phyloP scores from a whole-genome alignment of 1,140 invertebrate genomes.

The Zaprionus inermis region DNA sequence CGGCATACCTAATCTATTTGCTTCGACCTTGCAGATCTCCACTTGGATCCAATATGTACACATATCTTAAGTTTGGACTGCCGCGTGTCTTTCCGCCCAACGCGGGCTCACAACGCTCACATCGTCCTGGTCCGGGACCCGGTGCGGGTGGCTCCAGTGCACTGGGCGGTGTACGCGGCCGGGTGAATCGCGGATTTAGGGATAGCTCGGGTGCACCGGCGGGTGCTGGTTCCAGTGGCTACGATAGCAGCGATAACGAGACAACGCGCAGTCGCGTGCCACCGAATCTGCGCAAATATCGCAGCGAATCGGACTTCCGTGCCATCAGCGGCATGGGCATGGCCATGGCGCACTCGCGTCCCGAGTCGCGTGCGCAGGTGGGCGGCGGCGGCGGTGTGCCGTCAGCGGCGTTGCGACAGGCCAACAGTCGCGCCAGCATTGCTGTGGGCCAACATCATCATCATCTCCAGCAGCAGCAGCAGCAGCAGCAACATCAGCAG shows the following conservation, averaged over 20 bases:
- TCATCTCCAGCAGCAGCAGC: conserved; percentile 56
- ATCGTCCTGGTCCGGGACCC: conserved; percentile 83
- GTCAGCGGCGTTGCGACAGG: conserved; percentile 72
- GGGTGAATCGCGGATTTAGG: conserved; percentile 79
- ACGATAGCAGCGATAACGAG: conserved; percentile 92
- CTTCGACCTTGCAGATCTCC: conserved; percentile 87
- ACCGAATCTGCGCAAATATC: conserved; percentile 88
- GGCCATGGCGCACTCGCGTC: conserved; percentile 75
- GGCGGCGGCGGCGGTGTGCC: conserved; percentile 52
- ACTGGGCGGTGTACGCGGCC: conserved; percentile 79
- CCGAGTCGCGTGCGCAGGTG: conserved; percentile 72
- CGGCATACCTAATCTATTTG: background rate
- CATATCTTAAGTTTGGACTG: conserved; percentile 96
- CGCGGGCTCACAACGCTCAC: conserved; percentile 87
- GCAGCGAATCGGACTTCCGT: conserved; percentile 93
- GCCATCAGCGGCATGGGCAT: conserved; percentile 84
- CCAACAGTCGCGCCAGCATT: conserved; percentile 82
- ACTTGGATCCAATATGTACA: conserved; percentile 94
- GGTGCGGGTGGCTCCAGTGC: conserved; percentile 79
- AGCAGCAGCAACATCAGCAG: conserved; percentile 48
- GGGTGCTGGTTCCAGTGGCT: conserved; percentile 89
- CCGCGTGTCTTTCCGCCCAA: conserved; percentile 94
- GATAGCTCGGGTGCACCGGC: conserved; percentile 73
- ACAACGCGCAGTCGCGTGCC: conserved; percentile 86
- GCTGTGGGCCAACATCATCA: conserved; percentile 73